A percentile compares a stretch with the other conserved stretches of the same genome.
Conservation (phyloP, 1,140 invertebrate genomes). For the Coelopa frigida region DNA sequence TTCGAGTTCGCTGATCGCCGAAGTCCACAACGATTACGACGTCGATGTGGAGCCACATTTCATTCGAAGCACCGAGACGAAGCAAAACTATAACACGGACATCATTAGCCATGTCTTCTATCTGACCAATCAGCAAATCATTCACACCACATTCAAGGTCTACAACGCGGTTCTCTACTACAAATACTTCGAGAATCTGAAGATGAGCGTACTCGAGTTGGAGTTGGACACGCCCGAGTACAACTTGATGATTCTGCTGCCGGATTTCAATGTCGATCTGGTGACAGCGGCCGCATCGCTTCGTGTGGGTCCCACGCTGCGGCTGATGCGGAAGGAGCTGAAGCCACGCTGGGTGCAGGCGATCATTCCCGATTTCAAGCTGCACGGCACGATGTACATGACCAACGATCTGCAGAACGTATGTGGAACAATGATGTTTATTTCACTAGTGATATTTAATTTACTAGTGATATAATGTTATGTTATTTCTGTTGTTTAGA, state of each 20-base stretch:
- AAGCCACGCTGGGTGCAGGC: slow-evolving; percentile 62
- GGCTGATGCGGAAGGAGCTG: slow-evolving; percentile 58
- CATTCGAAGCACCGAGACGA: slow-evolving; percentile 14
- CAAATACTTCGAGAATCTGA: slow-evolving; percentile 62
- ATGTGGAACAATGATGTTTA: slow-evolving; percentile 23
- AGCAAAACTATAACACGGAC: slow-evolving; percentile 39
- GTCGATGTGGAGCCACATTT: slow-evolving; percentile 25
- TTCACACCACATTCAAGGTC: slow-evolving; percentile 52
- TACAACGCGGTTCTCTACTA: slow-evolving; percentile 68
- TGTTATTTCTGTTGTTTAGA: slow-evolving; percentile 45
- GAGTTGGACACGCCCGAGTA: slow-evolving; percentile 63
- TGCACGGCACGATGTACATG: slow-evolving; percentile 67
- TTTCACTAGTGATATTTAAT: not conserved
- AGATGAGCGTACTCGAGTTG: slow-evolving; percentile 63
- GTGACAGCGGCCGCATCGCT: slow-evolving; percentile 34
- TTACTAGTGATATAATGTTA: not conserved
- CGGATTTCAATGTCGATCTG: slow-evolving; percentile 46
- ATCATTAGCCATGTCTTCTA: slow-evolving; percentile 42
- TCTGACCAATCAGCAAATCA: slow-evolving; percentile 32
- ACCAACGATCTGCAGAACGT: slow-evolving; percentile 72
- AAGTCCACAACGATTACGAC: slow-evolving; percentile 30
- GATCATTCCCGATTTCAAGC: slow-evolving; percentile 67
- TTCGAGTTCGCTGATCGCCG: slow-evolving; percentile 12
- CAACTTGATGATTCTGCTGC: slow-evolving; percentile 56
- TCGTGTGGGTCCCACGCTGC: slow-evolving; percentile 49